A percentile compares a stretch with the other conserved stretches of the same genome.
Evolutionary conservation across 2,888 invertebrate genomes (phyloP).

Genomic region (Marasmarcha lunaedactyla): DNA sequence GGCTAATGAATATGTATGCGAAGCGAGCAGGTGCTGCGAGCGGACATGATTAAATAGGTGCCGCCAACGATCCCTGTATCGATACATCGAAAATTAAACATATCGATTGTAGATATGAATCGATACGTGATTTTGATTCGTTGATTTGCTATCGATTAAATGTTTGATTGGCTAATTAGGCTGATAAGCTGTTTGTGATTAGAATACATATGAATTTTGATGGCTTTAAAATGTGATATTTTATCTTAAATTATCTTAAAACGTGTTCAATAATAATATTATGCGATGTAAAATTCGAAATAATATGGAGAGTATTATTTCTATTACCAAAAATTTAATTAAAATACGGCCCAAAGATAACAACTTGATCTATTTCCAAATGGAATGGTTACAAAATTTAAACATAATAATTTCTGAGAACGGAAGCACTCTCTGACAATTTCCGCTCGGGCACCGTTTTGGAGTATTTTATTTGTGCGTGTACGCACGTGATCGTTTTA

Average conservation of each 20-base stretch:
- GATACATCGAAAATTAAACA: conserved; percentile 19
- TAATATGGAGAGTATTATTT: no score
- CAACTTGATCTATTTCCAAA: no score
- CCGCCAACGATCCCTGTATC: conserved; percentile 20
- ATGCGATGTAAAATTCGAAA: no score
- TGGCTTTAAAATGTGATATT: no score
- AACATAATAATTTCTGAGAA: not conserved
- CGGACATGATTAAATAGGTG: conserved; percentile 20
- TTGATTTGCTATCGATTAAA: conserved; percentile 3
- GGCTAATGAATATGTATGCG: conserved; percentile 62
- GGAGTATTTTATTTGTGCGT: no score
- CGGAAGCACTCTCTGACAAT: not conserved
- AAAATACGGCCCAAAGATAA: no score
- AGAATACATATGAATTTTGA: no score
- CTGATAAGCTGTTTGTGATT: not conserved
- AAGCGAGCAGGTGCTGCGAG: conserved; percentile 18
- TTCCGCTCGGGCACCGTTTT: not conserved
- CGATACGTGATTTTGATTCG: conserved; percentile 21
- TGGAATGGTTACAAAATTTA: not conserved
- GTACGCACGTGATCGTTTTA: no score
- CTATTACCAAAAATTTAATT: no score
- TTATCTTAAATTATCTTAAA: no score
- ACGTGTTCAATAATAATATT: no score
- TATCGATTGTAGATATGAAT: conserved; percentile 29
- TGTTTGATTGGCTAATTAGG: not conserved